phyloP scores from a whole-genome alignment of 2,797 vertebrate genomes.

The Coendou prehensilis region DNA sequence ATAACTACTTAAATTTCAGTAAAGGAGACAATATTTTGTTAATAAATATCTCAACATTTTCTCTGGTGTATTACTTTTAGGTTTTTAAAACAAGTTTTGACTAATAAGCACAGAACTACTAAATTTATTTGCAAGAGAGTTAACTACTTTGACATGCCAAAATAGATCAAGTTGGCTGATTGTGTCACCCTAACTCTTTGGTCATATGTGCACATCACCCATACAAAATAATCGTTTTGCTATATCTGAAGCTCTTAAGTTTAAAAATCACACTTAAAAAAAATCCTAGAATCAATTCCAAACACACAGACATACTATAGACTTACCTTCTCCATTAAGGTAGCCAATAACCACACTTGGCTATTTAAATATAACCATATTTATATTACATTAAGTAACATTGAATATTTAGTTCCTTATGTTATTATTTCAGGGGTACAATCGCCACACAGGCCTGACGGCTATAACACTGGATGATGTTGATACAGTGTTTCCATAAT shows the following conservation, averaged over 20 bases:
- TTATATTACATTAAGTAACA: neutral
- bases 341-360: neutral
- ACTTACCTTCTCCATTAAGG: neutral
- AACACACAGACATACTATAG: neutral
- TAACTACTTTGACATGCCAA: neutral
- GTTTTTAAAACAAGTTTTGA: neutral
- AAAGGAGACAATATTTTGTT: neutral
- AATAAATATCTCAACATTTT: neutral
- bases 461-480: too few relatives aligned
- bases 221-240: neutral
- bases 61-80: neutral
- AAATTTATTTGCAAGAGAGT: neutral
- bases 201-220: neutral
- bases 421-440: neutral
- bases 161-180: neutral
- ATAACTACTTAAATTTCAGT: neutral
- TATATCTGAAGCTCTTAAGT: neutral
- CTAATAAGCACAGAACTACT: neutral
- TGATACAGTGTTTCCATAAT: neutral
- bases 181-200: neutral
- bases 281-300: neutral
- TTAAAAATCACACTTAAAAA: neutral
- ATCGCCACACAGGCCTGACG: neutral
- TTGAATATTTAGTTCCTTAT: neutral
- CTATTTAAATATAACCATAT: neutral